Evolutionary conservation across 2,797 vertebrate genomes (phyloP).

Genomic region (Clarias pachynema): DNA sequence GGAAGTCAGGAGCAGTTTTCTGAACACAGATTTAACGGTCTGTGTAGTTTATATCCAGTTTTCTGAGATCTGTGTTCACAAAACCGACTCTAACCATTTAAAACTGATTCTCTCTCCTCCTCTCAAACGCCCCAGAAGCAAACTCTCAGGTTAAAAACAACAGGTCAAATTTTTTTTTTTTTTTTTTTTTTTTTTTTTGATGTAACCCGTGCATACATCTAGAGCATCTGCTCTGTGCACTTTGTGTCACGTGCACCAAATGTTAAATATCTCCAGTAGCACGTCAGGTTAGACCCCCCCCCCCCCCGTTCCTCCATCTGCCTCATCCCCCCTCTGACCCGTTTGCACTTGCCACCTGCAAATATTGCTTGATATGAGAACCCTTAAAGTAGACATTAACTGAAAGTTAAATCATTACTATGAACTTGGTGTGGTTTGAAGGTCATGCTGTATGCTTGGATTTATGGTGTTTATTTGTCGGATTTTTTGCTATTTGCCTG

Average conservation of each 20-base stretch:
- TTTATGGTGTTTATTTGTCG: conserved; percentile 33
- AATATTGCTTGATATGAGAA: conserved; percentile 38
- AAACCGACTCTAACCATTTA: conserved; percentile 41
- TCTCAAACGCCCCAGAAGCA: conserved; percentile 63
- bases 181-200: conserved; percentile 50
- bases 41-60: neutral
- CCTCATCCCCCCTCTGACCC: conserved; percentile 28
- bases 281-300: neutral
- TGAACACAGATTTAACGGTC: conserved; percentile 10
- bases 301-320: conserved; percentile 27
- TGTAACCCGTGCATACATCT: conserved; percentile 38
- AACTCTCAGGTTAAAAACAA: conserved; percentile 69
- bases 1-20: conserved; percentile 8
- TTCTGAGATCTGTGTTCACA: conserved; percentile 35
- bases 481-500: conserved; percentile 31
- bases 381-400: conserved; percentile 6
- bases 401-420: conserved; percentile 33
- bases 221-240: conserved; percentile 39
- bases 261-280: conserved; percentile 24
- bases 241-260: conserved; percentile 35
- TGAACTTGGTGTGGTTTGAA: conserved; percentile 43
- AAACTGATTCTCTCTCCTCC: conserved; percentile 65
- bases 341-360: conserved; percentile 18
- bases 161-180: conserved; percentile 70
- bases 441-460: conserved; percentile 45